Evolutionary conservation across 2,888 invertebrate genomes (phyloP).

Genomic region (Eueremaeus valkanovi): DNA sequence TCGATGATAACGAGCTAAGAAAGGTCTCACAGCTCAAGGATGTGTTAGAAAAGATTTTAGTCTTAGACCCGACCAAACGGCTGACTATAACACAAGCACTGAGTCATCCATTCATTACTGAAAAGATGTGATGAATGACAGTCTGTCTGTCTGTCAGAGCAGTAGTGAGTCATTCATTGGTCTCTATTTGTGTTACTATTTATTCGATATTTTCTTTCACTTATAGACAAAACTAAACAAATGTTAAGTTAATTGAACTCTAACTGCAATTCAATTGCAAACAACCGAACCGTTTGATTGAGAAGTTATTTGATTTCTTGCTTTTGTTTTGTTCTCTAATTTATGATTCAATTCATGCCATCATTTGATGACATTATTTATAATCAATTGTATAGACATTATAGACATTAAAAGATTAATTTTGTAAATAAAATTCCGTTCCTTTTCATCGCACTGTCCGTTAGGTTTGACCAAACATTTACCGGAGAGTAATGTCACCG

Average conservation of each 20-base stretch:
- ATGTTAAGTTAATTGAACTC: neutral
- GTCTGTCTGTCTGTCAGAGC: too few species aligned
- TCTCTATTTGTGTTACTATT: neutral
- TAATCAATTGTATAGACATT: conserved; percentile 15
- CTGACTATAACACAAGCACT: conserved; percentile 91
- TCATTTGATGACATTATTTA: neutral
- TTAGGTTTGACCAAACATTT: neutral
- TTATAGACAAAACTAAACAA: neutral
- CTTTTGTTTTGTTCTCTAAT: neutral
- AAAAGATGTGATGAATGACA: conserved; percentile 52
- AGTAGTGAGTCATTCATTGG: neutral
- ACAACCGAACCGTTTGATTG: neutral
- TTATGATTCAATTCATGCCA: neutral
- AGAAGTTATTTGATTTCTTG: conserved; percentile 20
- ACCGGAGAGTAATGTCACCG: neutral
- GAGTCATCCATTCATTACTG: conserved; percentile 91
- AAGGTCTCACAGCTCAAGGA: conserved; percentile 90
- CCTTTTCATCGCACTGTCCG: neutral
- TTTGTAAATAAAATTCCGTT: conserved; percentile 27
- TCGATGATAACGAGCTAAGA: conserved; percentile 80
- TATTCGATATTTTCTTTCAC: neutral
- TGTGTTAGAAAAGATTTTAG: conserved; percentile 81
- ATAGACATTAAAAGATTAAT: neutral
- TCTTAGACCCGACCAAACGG: conserved; percentile 85
- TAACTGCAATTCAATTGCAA: too few species aligned